phyloP scores from a whole-genome alignment of 2,113 vertebrate genomes.

The Eulemur rufifrons region DNA sequence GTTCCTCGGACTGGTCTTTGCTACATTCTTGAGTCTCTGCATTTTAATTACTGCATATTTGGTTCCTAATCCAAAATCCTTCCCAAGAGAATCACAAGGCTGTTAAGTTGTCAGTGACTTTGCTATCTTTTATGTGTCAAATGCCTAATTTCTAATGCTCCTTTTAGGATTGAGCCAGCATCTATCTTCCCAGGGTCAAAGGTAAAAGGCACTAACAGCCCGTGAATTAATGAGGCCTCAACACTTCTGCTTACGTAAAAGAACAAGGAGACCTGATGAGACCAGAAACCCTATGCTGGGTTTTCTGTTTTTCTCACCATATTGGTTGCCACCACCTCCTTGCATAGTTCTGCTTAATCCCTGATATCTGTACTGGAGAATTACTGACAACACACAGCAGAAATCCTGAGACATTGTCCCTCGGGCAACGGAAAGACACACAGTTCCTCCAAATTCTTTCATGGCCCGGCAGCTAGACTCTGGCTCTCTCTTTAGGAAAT shows the following conservation, averaged over 20 bases:
- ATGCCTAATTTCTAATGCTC: slow-evolving; percentile 1
- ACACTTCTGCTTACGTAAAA: not conserved
- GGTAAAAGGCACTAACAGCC: not conserved
- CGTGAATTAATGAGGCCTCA: not conserved
- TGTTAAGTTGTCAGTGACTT: slow-evolving; percentile 30
- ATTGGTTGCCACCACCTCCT: not conserved
- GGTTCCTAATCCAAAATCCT: slow-evolving; percentile 4
- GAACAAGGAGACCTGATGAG: not conserved
- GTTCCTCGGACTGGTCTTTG: not conserved
- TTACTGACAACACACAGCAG: not conserved
- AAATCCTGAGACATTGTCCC: not conserved
- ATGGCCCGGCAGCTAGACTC: not conserved
- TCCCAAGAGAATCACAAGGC: not conserved
- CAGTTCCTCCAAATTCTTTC: not conserved
- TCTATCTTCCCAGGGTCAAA: slow-evolving; percentile 1
- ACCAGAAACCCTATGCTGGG: not conserved
- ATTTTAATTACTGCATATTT: slow-evolving; percentile 26
- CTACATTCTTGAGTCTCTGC: not conserved
- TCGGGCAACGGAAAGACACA: not conserved
- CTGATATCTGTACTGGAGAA: not conserved
- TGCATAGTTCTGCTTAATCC: not conserved
- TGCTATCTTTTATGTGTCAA: slow-evolving; percentile 16
- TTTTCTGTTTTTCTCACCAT: not conserved
- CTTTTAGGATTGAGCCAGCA: not conserved
- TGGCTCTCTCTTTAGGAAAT: not conserved